Conservation (phyloP, 2,888 invertebrate species). For the Calephelis perditalis region DNA sequence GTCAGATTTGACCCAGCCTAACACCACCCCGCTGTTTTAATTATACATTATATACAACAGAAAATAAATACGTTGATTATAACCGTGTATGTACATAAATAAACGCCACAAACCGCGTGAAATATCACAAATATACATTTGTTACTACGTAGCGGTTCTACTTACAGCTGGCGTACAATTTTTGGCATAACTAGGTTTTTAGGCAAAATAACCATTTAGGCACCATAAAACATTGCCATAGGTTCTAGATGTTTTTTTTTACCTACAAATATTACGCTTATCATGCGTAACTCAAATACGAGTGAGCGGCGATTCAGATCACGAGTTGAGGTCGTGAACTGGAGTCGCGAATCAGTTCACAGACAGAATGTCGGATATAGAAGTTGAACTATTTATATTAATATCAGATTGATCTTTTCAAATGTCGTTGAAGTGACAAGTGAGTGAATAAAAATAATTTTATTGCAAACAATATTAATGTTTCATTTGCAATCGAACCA, state of each 20-base stretch:
- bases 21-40: conserved; percentile 34
- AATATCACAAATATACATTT: conserved; percentile 51
- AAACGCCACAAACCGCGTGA: conserved; percentile 32
- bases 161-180: conserved; percentile 56
- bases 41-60: conserved; percentile 75
- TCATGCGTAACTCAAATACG: too few species aligned
- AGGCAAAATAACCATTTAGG: conserved; percentile 2
- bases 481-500: too few species aligned
- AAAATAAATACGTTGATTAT: conserved; percentile 70
- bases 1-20: conserved; percentile 15
- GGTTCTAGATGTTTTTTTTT: not conserved
- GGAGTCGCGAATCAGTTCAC: too few species aligned
- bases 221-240: conserved; percentile 1
- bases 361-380: too few species aligned
- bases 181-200: conserved; percentile 65
- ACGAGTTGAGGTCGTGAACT: too few species aligned
- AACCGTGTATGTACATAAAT: conserved; percentile 64
- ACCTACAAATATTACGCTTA: too few species aligned
- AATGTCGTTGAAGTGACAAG: too few species aligned
- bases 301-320: too few species aligned
- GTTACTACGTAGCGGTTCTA: conserved; percentile 23
- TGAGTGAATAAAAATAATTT: too few species aligned
- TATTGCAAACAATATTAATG: too few species aligned
- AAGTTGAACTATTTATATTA: too few species aligned
- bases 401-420: too few species aligned